phyloP scores from a whole-genome alignment of 2,888 invertebrate species.

The Agonopterix alstromeriana region DNA sequence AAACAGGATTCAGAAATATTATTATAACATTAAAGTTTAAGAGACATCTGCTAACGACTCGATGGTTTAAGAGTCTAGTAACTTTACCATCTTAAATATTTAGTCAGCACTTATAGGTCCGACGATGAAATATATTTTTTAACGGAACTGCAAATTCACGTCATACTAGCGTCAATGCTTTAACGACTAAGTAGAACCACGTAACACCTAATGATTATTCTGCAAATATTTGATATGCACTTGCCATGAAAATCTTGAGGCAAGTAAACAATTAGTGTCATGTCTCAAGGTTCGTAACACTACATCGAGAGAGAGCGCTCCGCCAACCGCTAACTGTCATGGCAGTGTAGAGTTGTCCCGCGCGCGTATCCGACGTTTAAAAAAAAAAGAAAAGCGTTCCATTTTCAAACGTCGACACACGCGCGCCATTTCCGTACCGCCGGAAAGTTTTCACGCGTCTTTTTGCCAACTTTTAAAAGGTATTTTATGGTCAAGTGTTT shows the following conservation, averaged over 20 bases:
- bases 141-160: too few species aligned
- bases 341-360: constrained; percentile 43
- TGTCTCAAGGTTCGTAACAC: constrained; percentile 38
- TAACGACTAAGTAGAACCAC: neutral
- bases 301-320: constrained; percentile 56
- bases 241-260: constrained; percentile 3
- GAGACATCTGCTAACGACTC: too few species aligned
- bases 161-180: neutral
- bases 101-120: too few species aligned
- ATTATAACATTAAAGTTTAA: too few species aligned
- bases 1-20: too few species aligned
- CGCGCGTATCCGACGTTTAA: constrained; percentile 31
- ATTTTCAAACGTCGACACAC: constrained; percentile 23
- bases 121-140: too few species aligned
- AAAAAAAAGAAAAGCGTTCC: constrained; percentile 30
- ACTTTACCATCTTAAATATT: too few species aligned
- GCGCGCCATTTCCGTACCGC: constrained; percentile 18
- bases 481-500: constrained; percentile 12
- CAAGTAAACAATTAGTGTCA: constrained; percentile 19
- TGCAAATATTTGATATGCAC: constrained; percentile 9
- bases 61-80: too few species aligned
- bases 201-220: constrained; percentile 1
- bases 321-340: constrained; percentile 25
- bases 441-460: constrained; percentile 26
- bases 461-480: constrained; percentile 17